Evolutionary conservation across 1,140 invertebrate genomes (phyloP), one percentile per base, ranked within the genome.

Genomic region (Drosophila sulfurigaster): DNA sequence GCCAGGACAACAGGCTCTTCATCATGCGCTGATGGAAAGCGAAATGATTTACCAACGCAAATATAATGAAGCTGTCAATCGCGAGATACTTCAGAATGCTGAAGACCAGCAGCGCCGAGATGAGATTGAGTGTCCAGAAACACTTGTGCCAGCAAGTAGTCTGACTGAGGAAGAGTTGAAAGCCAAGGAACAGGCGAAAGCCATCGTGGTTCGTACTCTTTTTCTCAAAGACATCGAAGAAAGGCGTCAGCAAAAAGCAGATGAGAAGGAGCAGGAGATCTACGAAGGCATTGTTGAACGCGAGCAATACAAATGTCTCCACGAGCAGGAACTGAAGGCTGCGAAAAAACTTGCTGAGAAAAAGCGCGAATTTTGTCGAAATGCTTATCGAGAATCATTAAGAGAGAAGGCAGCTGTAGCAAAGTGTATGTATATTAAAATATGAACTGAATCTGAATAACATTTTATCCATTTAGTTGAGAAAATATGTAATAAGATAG

Each of bases 291-390:
- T 66, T 13, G 56, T 83, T 6, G 78, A 88, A 0, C 75, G 85
- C 0, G 85, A 70, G 3, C 75, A 89, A 25, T 85, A 75, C 43
- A 54, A 85, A 43, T 85, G 81, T 13, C 63, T 90, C 13, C 45
- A 74, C 15, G 78, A 81, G 1, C 49, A 76, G 28, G 85, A 90
- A 15, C 28, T 76, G 16, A 43, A 54, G n/a, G 69, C 49, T 0
- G 48, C 65, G 0, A 57, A 51, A 10, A 67, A 75, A 59, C 46
- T 62, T 32, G 65, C 51, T 4, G 59, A 56, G 10, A 32, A 25
- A 1, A 79, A 63, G 3, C 70, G 54, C 1, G 66, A 73, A 1
- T 75, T 86, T 13, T 74, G 58, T 5, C 81, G 81, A 6, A 63
- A 64, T 0, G 81, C 85, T n/a, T 70, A 79, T n/a, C 7, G n/a